Evolutionary conservation across 2,888 invertebrate genomes (phyloP), one percentile per base, ranked within the genome.

Genomic region (Pseudanteris insignis): DNA sequence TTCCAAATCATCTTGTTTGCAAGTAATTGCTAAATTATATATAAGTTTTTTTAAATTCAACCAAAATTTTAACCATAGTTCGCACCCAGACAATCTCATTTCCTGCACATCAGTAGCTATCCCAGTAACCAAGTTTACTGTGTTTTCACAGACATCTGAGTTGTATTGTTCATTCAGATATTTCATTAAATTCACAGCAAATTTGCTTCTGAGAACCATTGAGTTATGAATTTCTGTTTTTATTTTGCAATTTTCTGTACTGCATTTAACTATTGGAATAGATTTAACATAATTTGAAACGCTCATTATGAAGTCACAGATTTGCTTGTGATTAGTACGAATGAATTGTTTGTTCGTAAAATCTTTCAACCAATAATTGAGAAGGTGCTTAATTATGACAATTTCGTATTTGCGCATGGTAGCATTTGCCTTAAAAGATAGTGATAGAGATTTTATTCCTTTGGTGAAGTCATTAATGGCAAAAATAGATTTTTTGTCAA

Each of bases 51-150:
- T 41, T 36, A 53, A 11, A 14, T n/a, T 24, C 5, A 30, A 0
- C 51, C 51, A 53, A 0, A 11, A 1, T 6, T 29, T 36, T 14
- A n/a, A 24, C 51, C 51, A 43, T 1, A 10, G 11, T 4, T 13
- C n/a, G 30, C 51, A 53, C 2, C n/a, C 7, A 5, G 2, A 4
- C 1, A 2, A 14, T 6, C 11, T 8, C 15, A 51, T 33, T 8
- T 41, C 33, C 1, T 30, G 21, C 0, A 53, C 12, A n/a, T 28
- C 51, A 5, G 2, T 11, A 13, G 36, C 36, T 30, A 53, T 36
- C 3, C 36, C 24, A 0, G n/a, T 36, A 1, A 53, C 24, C 1
- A 43, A 0, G 0, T 40, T 25, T 0, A 2, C 4, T 5, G 25
- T 24, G 6, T 12, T 15, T 2, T 9, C 11, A 4, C 24, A 10